Base-by-base conservation (phyloP, 2,888 invertebrate species). In the Macrophya alboannulata region DNA sequence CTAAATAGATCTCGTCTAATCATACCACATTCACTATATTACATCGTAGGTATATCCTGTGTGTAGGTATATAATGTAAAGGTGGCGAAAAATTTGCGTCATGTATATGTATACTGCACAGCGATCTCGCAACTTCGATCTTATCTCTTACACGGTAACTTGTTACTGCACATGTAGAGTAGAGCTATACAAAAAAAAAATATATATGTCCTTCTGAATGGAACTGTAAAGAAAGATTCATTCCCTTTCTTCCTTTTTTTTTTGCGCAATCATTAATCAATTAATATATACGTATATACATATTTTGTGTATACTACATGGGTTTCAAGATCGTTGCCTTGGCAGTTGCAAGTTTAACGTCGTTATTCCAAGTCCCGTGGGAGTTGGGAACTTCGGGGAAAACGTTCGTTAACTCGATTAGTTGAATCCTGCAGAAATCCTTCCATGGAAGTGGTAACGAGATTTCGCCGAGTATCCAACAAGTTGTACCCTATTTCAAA, bases 371-470 rank as follows among this genome's bases (percentile, higher is more conserved):
- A 1, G 37, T 81, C 81, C 43, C 43, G 4, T 17, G 51, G 77
- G 77, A 77, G 21, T 15, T 15, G n/a, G 45, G 72, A 25, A 17
- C 45, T 43, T 21, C n/a, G n/a, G n/a, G 72, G n/a, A 8, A 62
- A 74, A 74, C 25, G 72, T 21, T 59, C 40, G 43, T 81, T 81
- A 81, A 81, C 62, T 81, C 43, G 81, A 81, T 81, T 81, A 81
- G 62, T 43, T 62, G 59, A 43, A 62, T 81, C 62, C 81, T 43
- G 43, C 37, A 37, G 9, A n/a, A 68, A 43, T 45, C 43, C 77
- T 77, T n/a, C 59, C 43, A 62, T 81, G 40, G 81, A 40, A 43
- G 25, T 81, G 1, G 62, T 81, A 81, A 62, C 59, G 40, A 81
- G 40, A 40, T 81, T 43, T 81, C 9, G 2, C 48, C 55, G 6